Evolutionary conservation across 35 echinoderm and acorn worm genomes (phyloP).

Genomic region (Ptychodera flava): DNA sequence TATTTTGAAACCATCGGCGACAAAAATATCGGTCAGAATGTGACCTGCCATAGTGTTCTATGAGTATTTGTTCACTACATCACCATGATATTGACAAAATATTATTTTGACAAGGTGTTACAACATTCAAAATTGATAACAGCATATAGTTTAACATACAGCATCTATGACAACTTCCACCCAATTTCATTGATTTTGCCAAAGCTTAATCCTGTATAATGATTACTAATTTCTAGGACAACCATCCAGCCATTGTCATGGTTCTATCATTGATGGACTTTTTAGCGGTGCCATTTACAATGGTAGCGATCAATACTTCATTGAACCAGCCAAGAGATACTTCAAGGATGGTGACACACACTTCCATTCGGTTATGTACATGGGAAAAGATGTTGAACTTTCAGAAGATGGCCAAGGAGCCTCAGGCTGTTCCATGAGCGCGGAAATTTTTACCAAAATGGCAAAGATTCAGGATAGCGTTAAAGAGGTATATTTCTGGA

Average conservation of each 20-base stretch:
- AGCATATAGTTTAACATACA: neutral
- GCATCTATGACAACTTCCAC: no score
- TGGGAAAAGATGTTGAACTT: constrained; percentile 54
- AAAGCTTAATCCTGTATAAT: neutral
- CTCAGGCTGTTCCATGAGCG: neutral
- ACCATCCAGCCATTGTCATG: constrained; percentile 59
- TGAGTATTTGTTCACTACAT: neutral
- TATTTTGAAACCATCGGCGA: neutral
- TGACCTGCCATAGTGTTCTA: neutral
- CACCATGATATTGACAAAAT: neutral
- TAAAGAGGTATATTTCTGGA: neutral
- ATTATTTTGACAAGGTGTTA: neutral
- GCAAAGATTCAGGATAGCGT: neutral
- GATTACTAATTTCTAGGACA: constrained; percentile 41
- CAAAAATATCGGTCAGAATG: neutral
- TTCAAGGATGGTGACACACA: constrained; percentile 26
- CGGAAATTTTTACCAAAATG: neutral
- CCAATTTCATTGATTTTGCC: no score
- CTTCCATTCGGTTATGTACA: constrained; percentile 90
- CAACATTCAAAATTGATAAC: neutral
- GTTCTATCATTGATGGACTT: constrained; percentile 57
- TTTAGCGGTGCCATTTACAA: constrained; percentile 57
- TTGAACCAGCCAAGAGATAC: constrained; percentile 53
- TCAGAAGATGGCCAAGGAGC: neutral
- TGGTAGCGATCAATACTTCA: constrained; percentile 29